Percentiles rank a stretch among this genome's conserved stretches.
These are phyloP conservation scores for Calidris pygmaea DNA, from an alignment of 2,113 vertebrate species.

Conservation along the genomic window DNA sequence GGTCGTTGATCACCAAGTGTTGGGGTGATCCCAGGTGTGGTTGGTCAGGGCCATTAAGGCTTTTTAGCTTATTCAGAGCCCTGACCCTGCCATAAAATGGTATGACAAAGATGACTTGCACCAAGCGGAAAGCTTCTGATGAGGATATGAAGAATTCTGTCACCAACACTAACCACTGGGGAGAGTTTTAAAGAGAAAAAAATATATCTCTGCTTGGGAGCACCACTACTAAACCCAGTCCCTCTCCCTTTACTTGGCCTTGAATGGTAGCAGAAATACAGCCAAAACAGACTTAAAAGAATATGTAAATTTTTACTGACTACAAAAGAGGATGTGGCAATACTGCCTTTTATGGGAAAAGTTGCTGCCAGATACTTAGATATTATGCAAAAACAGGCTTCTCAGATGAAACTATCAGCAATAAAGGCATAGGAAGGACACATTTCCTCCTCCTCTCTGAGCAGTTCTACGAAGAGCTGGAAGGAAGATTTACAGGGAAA, in stretches of 20 bases:
- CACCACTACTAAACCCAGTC: background rate
- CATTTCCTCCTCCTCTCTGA: background rate
- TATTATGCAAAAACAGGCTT: background rate
- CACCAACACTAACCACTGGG: background rate
- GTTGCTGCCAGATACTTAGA: background rate
- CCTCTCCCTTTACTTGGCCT: background rate
- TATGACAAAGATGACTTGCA: background rate
- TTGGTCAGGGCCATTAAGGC: background rate
- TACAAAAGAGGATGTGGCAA: background rate
- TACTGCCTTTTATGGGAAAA: constrained; percentile 4
- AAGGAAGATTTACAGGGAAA: background rate
- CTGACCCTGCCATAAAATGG: background rate
- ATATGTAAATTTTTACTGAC: background rate
- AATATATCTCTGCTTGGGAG: background rate
- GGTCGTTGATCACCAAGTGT: rapidly evolving
- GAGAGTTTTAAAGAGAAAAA: background rate
- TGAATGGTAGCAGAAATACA: constrained; percentile 4
- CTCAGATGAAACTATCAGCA: background rate
- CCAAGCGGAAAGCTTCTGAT: background rate
- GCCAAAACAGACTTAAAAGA: background rate
- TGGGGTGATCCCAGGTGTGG: background rate
- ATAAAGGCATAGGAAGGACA: background rate
- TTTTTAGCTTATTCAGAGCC: background rate
- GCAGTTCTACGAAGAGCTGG: background rate
- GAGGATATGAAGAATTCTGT: background rate